These are phyloP conservation scores for Cephalopholis sonnerati DNA, from an alignment of 2,113 vertebrate species.

Conservation along the genomic window DNA sequence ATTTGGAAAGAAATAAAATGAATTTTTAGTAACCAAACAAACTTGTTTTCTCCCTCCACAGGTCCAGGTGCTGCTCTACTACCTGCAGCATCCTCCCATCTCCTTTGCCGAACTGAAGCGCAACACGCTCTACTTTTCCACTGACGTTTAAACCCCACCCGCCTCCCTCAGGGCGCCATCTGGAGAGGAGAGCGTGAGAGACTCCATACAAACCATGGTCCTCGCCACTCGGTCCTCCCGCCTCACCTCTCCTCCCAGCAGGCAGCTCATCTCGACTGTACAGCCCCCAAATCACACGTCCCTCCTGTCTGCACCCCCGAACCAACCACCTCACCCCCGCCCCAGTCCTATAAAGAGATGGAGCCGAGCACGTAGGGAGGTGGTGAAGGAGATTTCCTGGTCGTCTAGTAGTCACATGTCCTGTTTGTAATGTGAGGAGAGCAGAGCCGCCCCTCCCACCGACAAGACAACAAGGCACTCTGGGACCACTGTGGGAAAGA, in stretches of 20 bases:
- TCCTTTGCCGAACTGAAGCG: constrained; percentile 95
- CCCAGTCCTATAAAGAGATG: constrained; percentile 37
- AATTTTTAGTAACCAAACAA: background rate
- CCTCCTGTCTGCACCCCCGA: background rate
- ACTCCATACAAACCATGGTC: constrained; percentile 40
- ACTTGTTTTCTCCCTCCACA: constrained; percentile 64
- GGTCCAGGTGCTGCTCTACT: constrained; percentile 99
- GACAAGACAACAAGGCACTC: constrained; percentile 33
- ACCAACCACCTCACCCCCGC: background rate
- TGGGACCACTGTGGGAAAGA: constrained; percentile 42
- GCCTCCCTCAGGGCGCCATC: constrained; percentile 46
- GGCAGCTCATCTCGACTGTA: constrained; percentile 75
- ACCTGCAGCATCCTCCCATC: constrained; percentile 97
- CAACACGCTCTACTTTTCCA: constrained; percentile 97
- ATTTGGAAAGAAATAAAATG: background rate
- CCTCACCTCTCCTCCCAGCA: constrained; percentile 60
- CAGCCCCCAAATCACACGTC: constrained; percentile 45
- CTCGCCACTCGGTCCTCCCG: constrained; percentile 34
- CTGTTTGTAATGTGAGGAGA: constrained; percentile 58
- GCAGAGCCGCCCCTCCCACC: constrained; percentile 23
- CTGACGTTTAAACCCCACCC: constrained; percentile 90
- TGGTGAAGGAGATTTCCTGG: constrained; percentile 33
- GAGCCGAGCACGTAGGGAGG: constrained; percentile 32
- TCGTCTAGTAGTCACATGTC: constrained; percentile 50
- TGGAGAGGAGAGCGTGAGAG: constrained; percentile 54